These are phyloP conservation scores for Ptilodon capucinus DNA, from an alignment of 2,888 invertebrate genomes.

Conservation along the genomic window DNA sequence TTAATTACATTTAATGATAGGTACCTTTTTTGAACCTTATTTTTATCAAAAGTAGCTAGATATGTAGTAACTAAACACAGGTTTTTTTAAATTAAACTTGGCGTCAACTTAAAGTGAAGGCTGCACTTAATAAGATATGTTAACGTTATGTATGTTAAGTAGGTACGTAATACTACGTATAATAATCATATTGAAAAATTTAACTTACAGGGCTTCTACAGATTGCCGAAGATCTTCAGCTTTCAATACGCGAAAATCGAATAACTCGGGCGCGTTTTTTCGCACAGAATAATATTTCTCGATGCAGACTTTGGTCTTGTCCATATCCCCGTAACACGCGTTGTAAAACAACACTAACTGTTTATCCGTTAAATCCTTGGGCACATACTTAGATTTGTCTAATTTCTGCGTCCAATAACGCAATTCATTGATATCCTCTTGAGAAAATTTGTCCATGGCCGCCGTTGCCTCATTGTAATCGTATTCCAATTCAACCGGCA, in stretches of 20 bases:
- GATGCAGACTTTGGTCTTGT: constrained; percentile 84
- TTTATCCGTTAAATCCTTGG: constrained; percentile 80
- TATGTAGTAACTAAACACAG: too few species aligned
- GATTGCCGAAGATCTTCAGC: constrained; percentile 72
- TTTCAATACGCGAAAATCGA: constrained; percentile 80
- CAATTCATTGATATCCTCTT: constrained; percentile 70
- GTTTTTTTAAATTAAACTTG: too few species aligned
- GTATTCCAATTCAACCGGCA: constrained; percentile 70
- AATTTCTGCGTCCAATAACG: constrained; percentile 72
- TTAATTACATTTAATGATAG: too few species aligned
- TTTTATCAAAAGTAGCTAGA: too few species aligned
- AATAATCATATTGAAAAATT: constrained; percentile 11
- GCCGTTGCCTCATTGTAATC: constrained; percentile 68
- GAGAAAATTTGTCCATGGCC: constrained; percentile 75
- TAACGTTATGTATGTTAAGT: too few species aligned
- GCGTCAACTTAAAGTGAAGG: too few species aligned
- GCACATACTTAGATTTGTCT: constrained; percentile 75
- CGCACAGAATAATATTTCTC: constrained; percentile 83
- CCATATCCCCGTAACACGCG: constrained; percentile 84
- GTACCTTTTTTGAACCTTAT: too few species aligned
- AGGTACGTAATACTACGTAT: background rate
- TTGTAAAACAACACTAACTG: constrained; percentile 85
- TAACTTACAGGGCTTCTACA: constrained; percentile 82
- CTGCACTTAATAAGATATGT: too few species aligned
- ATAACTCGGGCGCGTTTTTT: constrained; percentile 84